Base-by-base conservation (phyloP, 2,113 vertebrate species). In the Arenaria interpres region DNA sequence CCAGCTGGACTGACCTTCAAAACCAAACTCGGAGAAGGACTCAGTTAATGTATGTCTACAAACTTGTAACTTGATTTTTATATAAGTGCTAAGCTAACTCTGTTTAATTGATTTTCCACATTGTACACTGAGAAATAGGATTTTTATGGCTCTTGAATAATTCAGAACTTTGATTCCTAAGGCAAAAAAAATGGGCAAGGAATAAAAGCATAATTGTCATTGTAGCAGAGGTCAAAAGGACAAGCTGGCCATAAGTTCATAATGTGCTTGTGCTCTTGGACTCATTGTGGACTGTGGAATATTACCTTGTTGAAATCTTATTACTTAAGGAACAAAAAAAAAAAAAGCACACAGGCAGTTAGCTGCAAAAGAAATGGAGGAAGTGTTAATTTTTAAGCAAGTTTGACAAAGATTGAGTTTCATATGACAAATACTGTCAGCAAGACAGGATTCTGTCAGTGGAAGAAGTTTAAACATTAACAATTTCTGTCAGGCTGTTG, bases 401-500 rank as follows among this genome's bases (percentile, higher is more conserved):
- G 97, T 98, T 98, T 98, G 98, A 98, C 98, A 98, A 98, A 98
- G 98, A 99, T 99, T 99, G 98, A 99, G 99, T 98, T 98, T 98
- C 98, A 98, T 98, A 98, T 99, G 99, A 99, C 98, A 99, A 99
- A 99, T 99, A 98, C 99, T 99, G 99, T 99, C 99, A 99, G 99
- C 98, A 98, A 98, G 98, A 99, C 98, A 99, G 99, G 98, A 99
- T 98, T 99, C 99, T 99, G 99, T 99, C 99, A 99, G 98, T 98
- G 98, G 98, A 98, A 99, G 99, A 99, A 99, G 99, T 99, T 99
- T 99, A 99, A 99, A 99, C 99, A 99, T 99, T 99, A 99, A 99
- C 99, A 99, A 98, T 99, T 99, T 99, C 99, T 99, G 99, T 99
- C 99, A 99, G 99, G 99, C 98, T 99, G 99, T 99, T 99, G 99